Conservation (phyloP, 2,113 vertebrate species). For the western clawed frog (Xenopus tropicalis) region UCB_Xtro_10.0 CM004445.2:111490001-111490500, state of each 20-base stretch:
- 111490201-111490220: conserved; percentile 14
- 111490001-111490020: no score
- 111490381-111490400: neutral
- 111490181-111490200: conserved; percentile 32
- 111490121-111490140: neutral
- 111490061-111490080: neutral
- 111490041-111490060: neutral
- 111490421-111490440: neutral
- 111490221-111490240: conserved; percentile 15
- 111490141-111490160: neutral
- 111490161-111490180: conserved; percentile 21
- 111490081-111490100: neutral
- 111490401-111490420: neutral
- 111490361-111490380: neutral
- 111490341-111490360: no score
- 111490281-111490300: conserved; percentile 5
- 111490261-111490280: conserved; percentile 20
- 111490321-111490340: no score
- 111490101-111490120: neutral
- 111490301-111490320: neutral
- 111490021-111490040: neutral
- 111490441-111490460: conserved; percentile 7
- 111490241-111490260: conserved; percentile 1
- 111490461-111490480: neutral
- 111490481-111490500: neutral